Percentiles rank a stretch among this genome's conserved stretches.
phyloP scores from a whole-genome alignment of 1,140 invertebrate genomes.

The Apis cerana region DNA sequence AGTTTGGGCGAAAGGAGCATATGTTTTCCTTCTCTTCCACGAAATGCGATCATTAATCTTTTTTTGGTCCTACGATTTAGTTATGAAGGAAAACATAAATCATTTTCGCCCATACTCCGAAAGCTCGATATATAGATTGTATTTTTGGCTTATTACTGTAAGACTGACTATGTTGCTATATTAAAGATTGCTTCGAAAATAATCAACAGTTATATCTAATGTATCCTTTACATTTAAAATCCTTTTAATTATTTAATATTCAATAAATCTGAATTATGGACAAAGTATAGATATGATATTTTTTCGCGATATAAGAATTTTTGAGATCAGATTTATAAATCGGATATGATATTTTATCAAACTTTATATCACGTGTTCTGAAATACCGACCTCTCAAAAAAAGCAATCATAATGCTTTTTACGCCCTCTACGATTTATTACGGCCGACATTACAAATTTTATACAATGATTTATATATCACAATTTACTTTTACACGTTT shows the following conservation, averaged over 20 bases:
- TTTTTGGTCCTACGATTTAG: neutral
- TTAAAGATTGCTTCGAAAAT: constrained; percentile 78
- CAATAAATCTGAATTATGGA: too few species aligned
- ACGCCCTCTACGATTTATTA: too few species aligned
- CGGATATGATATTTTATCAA: too few species aligned
- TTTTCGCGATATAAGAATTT: too few species aligned
- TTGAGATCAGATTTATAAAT: too few species aligned
- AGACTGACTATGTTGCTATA: constrained; percentile 81
- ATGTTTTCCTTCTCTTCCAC: constrained; percentile 19
- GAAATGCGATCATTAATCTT: constrained; percentile 1
- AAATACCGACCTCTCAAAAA: too few species aligned
- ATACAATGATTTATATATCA: too few species aligned
- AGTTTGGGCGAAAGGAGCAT: constrained; percentile 64
- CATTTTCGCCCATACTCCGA: constrained; percentile 69
- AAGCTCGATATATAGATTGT: constrained; percentile 78
- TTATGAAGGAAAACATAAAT: constrained; percentile 42
- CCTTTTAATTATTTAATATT: neutral
- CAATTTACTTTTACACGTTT: too few species aligned
- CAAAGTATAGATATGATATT: too few species aligned
- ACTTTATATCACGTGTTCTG: too few species aligned
- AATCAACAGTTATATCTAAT: neutral
- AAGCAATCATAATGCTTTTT: too few species aligned
- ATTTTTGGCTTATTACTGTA: constrained; percentile 81
- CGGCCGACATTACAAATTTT: too few species aligned
- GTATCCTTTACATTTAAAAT: neutral